A percentile compares a stretch with the other conserved stretches of the same genome.
Evolutionary conservation across 2,797 vertebrate genomes (phyloP).

Genomic region (Urosaurus nigricauda): DNA sequence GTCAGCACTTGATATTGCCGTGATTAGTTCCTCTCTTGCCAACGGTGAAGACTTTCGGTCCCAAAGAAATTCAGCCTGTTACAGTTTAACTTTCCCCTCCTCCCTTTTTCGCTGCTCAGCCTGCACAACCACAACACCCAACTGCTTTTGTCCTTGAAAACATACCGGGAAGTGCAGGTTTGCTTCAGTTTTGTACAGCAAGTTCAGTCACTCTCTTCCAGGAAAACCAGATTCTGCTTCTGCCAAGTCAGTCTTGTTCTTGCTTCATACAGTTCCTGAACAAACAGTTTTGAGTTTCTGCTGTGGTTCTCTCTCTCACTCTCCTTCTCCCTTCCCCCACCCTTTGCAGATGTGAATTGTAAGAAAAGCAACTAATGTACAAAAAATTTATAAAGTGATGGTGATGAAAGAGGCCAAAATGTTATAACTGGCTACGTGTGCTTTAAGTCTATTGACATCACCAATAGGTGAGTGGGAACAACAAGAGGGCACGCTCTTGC

Average conservation of each 20-base stretch:
- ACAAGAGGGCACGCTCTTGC: neutral
- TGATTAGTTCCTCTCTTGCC: neutral
- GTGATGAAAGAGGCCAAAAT: neutral
- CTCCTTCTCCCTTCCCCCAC: neutral
- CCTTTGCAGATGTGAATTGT: neutral
- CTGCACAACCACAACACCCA: conserved; percentile 10
- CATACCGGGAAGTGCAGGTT: conserved; percentile 42
- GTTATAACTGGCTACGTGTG: neutral
- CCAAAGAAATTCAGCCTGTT: conserved; percentile 2
- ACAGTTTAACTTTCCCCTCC: conserved; percentile 19
- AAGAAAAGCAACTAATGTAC: neutral
- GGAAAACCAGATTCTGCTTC: conserved; percentile 29
- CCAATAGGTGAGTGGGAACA: neutral
- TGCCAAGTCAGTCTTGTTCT: conserved; percentile 37
- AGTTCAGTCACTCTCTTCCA: conserved; percentile 43
- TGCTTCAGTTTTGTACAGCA: conserved; percentile 34
- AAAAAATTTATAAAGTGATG: neutral
- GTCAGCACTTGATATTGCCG: fast-evolving
- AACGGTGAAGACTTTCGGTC: neutral
- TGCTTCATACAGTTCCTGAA: conserved; percentile 31
- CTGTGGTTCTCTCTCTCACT: neutral
- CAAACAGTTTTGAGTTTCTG: conserved; percentile 20
- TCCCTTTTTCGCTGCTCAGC: neutral
- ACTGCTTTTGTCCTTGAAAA: conserved; percentile 35
- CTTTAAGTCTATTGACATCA: neutral